Evolutionary conservation across 2,797 vertebrate species (phyloP), one percentile per base, ranked within the genome.

Genomic region (Melanitta fusca): DNA sequence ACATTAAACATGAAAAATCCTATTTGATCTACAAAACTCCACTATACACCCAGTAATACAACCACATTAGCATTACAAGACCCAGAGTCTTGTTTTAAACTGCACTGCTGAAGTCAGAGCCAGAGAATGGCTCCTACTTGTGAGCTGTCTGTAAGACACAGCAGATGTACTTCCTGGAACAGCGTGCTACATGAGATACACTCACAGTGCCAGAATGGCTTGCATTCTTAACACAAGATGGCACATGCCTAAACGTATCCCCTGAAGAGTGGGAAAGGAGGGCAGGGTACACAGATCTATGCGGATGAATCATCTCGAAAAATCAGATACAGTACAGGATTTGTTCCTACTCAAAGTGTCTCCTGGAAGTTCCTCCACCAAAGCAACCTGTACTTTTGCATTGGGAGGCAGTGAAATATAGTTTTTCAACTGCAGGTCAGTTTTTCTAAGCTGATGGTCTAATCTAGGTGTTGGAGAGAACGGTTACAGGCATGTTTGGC

Each of bases 201-300:
- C 57, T 61, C 71, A 39, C 71, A 39, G 51, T 91, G 94, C 78
- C 92, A 94, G 83, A 39, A 74, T 0, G 5, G 77, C 88, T 91
- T 82, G 39, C 45, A 45, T 60, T 74, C 3, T 1, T 77, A 91
- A 47, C 64, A 54, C 3, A 64, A 80, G 90, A 60, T 77, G 90
- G 91, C 85, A 94, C 85, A 79, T 61, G 69, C 79, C 91, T 79
- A 65, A 96, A 75, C 60, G 36, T 56, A 89, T 69, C 75, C 65
- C 87, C 77, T 70, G 8, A 41, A 56, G 62, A 89, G 82, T 32
- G 57, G 58, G 72, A 88, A 93, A 94, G 69, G 39, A 91, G 61
- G 38, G 70, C 85, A 95, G 81, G 66, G 85, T 17, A 88, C 90
- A 73, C 73, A 95, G 77, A 93, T 77, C 88, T 74, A 47, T 47